phyloP scores from a whole-genome alignment of 2,113 vertebrate species.

The Ondatra zibethicus region DNA sequence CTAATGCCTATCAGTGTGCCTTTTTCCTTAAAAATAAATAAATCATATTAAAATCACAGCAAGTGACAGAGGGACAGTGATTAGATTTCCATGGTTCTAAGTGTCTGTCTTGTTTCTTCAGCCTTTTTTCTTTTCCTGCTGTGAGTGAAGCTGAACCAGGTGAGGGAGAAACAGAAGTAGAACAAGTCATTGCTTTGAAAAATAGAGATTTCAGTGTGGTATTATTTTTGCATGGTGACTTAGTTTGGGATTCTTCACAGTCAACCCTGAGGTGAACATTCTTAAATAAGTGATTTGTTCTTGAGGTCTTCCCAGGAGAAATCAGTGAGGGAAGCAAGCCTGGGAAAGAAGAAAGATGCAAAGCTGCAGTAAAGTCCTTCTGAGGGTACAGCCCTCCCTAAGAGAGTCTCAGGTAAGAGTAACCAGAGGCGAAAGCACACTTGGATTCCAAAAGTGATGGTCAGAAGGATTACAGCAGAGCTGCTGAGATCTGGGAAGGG shows the following conservation, averaged over 20 bases:
- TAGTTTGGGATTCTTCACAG: slow-evolving; percentile 32
- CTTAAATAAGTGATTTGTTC: slow-evolving; percentile 45
- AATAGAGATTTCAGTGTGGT: not conserved
- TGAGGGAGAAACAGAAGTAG: not conserved
- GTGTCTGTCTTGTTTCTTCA: too few species aligned
- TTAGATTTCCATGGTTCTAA: slow-evolving; percentile 2
- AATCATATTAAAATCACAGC: slow-evolving; percentile 38
- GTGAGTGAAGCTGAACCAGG: not conserved
- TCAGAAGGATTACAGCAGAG: not conserved
- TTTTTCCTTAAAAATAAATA: slow-evolving; percentile 55
- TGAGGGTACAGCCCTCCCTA: not conserved
- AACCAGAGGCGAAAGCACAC: not conserved
- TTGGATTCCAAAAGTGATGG: not conserved
- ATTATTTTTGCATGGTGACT: slow-evolving; percentile 39
- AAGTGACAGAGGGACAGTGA: not conserved
- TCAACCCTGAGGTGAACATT: not conserved
- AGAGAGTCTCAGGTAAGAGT: not conserved
- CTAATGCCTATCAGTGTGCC: slow-evolving; percentile 29
- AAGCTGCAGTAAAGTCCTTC: slow-evolving; percentile 43
- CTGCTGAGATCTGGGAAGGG: not conserved
- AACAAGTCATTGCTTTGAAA: slow-evolving; percentile 43
- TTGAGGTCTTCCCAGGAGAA: slow-evolving; percentile 16
- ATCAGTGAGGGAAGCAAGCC: not conserved
- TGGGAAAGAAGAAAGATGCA: not conserved
- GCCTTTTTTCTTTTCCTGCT: not conserved